phyloP scores from a whole-genome alignment of 2,888 invertebrate species.

The Apodemia duryi region DNA sequence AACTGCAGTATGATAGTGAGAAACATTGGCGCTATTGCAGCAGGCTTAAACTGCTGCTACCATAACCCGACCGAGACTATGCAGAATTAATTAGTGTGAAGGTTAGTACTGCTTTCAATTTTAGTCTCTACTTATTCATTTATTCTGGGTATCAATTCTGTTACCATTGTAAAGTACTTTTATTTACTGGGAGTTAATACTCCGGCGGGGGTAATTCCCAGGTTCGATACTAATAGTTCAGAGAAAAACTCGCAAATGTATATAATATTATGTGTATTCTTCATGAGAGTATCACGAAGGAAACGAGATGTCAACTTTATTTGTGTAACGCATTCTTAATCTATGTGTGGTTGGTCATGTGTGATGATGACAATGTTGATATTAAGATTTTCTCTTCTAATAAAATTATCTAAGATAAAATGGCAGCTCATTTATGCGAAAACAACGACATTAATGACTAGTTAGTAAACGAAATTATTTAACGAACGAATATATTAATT shows the following conservation, averaged over 20 bases:
- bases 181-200: too few species aligned
- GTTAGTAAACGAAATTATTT: slow-evolving; percentile 28
- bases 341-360: slow-evolving; percentile 33
- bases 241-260: neutral
- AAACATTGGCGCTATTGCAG: too few species aligned
- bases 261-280: slow-evolving; percentile 16
- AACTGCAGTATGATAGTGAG: too few species aligned
- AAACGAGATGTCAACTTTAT: slow-evolving; percentile 65
- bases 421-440: slow-evolving; percentile 46
- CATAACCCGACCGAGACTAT: too few species aligned
- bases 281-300: slow-evolving; percentile 47
- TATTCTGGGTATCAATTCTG: too few species aligned
- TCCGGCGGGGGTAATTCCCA: too few species aligned
- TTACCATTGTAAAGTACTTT: too few species aligned
- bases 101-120: too few species aligned
- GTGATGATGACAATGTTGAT: slow-evolving; percentile 53
- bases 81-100: too few species aligned
- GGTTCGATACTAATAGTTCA: neutral
- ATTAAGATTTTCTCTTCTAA: slow-evolving; percentile 52
- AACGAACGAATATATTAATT: slow-evolving; percentile 39
- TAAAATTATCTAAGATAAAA: slow-evolving; percentile 48
- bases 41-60: too few species aligned
- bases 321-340: slow-evolving; percentile 62
- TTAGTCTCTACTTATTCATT: too few species aligned
- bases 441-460: slow-evolving; percentile 54